Base-by-base conservation (phyloP, 1,140 invertebrate species). In the Oryzaephilus surinamensis region DNA sequence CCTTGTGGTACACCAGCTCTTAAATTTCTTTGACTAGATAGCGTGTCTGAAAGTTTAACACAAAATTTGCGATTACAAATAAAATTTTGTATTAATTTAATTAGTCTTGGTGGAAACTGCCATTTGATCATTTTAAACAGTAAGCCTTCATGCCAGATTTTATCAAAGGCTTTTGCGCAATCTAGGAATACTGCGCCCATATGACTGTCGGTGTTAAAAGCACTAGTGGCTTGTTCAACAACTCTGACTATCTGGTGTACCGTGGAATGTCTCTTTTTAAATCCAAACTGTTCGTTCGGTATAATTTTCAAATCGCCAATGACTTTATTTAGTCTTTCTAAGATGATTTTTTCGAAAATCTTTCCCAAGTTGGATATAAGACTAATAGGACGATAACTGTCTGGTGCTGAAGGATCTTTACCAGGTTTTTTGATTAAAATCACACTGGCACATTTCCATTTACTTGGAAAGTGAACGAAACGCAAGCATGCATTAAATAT, bases 391-490 rank as follows among this genome's bases (percentile, higher is more conserved):
- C 62, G 23, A 31, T 57, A 56, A n/a, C 38, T 57, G 0, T 39
- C 13, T 2, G 51, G 45, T 1, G 24, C n/a, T 10, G 23, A 31
- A 11, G 32, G 33, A 23, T 53, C 35, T 52, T 69, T 68, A 3
- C 55, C 51, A 1, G 58, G 54, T 50, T 67, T 66, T 1, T 32
- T 51, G 16, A 67, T 58, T 0, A 57, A 41, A 11, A 62, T 44
- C 7, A 63, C 50, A 39, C 42, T 18, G 2, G 57, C 51, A 10
- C 43, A 23, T 42, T 62, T 54, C 55, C 56, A 63, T 11, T 51
- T 10, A 2, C 3, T 40, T 27, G 38, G 61, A 10, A 54, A 48
- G 8, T 55, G 87, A 87, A 86, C n/a, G n/a, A n/a, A n/a, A n/a
- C n/a, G n/a, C n/a, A n/a, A n/a, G n/a, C n/a, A n/a, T n/a, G n/a